These are phyloP conservation scores for Steinernema carpocapsae DNA, from an alignment of 2,888 invertebrate species.

Conservation along the genomic window DNA sequence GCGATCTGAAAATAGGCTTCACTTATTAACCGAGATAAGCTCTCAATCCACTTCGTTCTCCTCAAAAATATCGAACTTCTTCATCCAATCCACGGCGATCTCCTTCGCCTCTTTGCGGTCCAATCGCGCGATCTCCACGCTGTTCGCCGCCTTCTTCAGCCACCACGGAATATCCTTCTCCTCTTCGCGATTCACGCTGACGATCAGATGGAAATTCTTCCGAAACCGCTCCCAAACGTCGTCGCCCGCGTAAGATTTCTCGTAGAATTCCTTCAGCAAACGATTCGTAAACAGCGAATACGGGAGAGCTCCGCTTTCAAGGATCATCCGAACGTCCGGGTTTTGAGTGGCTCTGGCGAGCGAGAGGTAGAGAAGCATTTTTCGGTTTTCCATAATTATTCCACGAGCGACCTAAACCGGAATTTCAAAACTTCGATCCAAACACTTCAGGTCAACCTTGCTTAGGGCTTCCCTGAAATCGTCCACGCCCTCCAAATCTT, in stretches of 20 bases:
- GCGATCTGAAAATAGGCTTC: background rate
- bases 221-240: constrained; percentile 10
- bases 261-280: background rate
- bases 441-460: background rate
- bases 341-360: background rate
- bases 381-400: background rate
- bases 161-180: background rate
- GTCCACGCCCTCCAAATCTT: background rate
- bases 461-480: background rate
- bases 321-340: constrained; percentile 5
- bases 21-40: background rate
- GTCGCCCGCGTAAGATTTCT: background rate
- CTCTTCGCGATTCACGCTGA: constrained; percentile 3
- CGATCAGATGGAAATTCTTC: constrained; percentile 4
- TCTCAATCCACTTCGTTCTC: background rate
- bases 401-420: background rate
- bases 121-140: background rate
- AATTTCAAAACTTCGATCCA: background rate
- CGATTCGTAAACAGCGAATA: background rate
- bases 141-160: background rate
- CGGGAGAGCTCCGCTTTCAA: background rate
- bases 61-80: background rate
- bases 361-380: background rate
- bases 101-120: background rate
- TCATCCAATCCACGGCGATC: background rate